Conservation (phyloP, 92 coral and sea anemone species). For the Porites evermanni region DNA sequence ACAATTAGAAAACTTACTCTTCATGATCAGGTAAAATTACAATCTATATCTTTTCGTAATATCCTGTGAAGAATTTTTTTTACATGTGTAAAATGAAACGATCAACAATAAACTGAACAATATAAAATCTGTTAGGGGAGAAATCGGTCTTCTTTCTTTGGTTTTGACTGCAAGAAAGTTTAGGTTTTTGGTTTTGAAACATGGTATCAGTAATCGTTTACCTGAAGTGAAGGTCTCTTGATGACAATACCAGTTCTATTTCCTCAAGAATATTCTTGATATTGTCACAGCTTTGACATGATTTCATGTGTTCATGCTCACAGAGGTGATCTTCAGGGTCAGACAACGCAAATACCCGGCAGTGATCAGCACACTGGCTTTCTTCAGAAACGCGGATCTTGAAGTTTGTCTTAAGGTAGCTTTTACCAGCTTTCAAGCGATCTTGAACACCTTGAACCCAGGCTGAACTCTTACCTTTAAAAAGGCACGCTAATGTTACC, state of each 20-base stretch:
- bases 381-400: constrained; percentile 20
- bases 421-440: constrained; percentile 25
- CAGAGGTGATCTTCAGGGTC: constrained; percentile 10
- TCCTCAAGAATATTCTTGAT: neutral
- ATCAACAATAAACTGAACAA: too few species aligned
- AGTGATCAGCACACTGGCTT: constrained; percentile 32
- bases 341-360: constrained; percentile 36
- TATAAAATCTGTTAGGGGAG: too few species aligned
- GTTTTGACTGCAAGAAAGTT: too few species aligned
- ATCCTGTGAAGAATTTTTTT: too few species aligned
- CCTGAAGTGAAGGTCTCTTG: too few species aligned
- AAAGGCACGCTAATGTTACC: neutral
- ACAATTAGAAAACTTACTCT: neutral
- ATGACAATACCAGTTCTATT: neutral
- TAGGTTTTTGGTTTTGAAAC: too few species aligned
- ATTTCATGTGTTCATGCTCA: neutral
- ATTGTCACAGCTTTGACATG: neutral
- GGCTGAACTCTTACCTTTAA: constrained; percentile 14
- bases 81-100: too few species aligned
- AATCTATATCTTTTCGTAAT: too few species aligned
- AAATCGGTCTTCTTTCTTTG: too few species aligned
- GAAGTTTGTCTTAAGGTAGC: constrained; percentile 26
- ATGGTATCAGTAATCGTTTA: too few species aligned
- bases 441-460: constrained; percentile 25
- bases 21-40: too few species aligned